Conservation (phyloP, 2,797 vertebrate species). For the Halcyon badia region DNA sequence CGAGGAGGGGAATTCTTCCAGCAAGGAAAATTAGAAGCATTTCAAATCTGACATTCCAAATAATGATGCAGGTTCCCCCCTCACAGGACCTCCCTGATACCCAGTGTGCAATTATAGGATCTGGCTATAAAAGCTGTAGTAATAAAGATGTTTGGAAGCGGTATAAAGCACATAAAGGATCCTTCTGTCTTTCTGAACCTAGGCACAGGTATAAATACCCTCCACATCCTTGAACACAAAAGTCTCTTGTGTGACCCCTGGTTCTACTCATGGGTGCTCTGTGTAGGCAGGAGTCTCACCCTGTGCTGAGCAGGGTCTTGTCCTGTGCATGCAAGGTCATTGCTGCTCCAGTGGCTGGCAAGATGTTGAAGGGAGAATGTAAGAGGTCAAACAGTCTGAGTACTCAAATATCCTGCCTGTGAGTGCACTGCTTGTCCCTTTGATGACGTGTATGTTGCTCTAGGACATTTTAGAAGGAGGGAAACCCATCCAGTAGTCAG, state of each 20-base stretch:
- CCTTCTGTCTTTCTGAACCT: background rate
- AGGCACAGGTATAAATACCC: background rate
- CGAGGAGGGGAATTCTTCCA: background rate
- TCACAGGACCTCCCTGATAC: background rate
- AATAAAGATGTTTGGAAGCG: background rate
- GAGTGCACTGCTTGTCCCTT: background rate
- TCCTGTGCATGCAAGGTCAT: accelerated
- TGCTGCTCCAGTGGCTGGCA: accelerated
- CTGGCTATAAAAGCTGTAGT: background rate
- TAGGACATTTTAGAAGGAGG: background rate
- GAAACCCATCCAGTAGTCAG: background rate
- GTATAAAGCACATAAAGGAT: background rate
- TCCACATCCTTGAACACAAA: background rate
- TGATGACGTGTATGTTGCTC: background rate
- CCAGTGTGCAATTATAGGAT: background rate
- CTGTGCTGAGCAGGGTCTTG: accelerated
- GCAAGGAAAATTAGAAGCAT: background rate
- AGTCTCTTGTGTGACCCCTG: accelerated
- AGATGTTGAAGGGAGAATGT: background rate
- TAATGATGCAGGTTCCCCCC: background rate
- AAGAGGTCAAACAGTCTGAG: background rate
- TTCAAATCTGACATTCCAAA: background rate
- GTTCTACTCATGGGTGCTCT: background rate
- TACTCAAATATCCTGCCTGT: background rate
- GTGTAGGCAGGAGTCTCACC: background rate